These are phyloP conservation scores for Calypte anna DNA, from an alignment of 2,113 vertebrate species.

Conservation along the genomic window DNA sequence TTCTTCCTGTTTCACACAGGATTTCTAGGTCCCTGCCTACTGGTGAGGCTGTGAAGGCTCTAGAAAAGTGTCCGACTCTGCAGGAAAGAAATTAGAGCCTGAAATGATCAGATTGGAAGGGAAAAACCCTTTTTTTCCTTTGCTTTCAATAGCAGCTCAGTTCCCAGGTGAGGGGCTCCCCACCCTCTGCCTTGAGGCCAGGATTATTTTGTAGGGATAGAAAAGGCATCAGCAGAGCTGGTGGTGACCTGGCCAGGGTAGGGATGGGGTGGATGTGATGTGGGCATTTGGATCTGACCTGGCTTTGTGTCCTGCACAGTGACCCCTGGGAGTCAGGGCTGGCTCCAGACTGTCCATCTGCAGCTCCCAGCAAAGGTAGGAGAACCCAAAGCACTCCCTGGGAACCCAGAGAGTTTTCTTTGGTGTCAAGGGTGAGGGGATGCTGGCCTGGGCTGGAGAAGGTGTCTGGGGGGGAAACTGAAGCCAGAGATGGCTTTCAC, in stretches of 20 bases:
- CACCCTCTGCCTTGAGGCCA: background rate
- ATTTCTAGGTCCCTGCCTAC: background rate
- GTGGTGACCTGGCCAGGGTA: background rate
- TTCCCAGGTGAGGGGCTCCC: background rate
- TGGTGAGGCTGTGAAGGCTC: background rate
- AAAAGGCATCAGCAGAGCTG: background rate
- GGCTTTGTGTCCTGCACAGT: background rate
- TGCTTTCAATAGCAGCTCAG: background rate
- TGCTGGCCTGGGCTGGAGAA: background rate
- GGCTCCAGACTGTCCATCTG: background rate
- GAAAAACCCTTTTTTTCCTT: background rate
- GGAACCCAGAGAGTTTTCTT: background rate
- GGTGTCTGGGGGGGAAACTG: rapidly evolving
- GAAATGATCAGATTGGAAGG: background rate
- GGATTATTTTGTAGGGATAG: rapidly evolving
- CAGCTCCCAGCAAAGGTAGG: background rate
- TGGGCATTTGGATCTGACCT: background rate
- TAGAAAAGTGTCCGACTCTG: background rate
- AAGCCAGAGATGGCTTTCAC: background rate
- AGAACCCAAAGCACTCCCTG: background rate
- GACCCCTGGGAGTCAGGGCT: background rate
- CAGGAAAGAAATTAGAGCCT: background rate
- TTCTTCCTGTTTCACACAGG: background rate
- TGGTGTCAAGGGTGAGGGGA: background rate
- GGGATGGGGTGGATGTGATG: rapidly evolving